Percentiles rank a stretch among this genome's conserved stretches.
These are phyloP conservation scores for Mellilla xanthometata DNA, from an alignment of 2,888 invertebrate genomes.

Conservation along the genomic window DNA sequence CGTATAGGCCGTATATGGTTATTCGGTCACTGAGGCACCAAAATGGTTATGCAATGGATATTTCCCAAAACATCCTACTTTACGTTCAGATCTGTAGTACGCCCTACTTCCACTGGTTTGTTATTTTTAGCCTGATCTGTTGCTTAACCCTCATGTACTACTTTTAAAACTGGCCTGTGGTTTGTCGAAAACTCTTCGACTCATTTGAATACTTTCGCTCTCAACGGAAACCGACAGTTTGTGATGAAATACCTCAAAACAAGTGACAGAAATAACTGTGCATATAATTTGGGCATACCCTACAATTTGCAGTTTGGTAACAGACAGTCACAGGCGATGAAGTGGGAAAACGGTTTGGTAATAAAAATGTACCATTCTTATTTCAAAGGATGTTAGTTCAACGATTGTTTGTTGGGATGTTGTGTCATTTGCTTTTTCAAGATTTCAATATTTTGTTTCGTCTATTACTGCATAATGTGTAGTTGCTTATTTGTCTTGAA, in stretches of 20 bases:
- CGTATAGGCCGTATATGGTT: too few species aligned
- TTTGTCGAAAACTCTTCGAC: slow-evolving; percentile 38
- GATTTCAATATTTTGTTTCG: neutral
- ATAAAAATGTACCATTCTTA: neutral
- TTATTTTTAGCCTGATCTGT: slow-evolving; percentile 3
- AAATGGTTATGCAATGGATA: neutral
- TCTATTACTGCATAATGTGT: too few species aligned
- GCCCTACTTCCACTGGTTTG: neutral
- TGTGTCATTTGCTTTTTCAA: neutral
- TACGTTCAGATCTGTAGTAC: neutral
- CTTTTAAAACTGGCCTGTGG: slow-evolving; percentile 22
- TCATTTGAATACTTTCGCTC: slow-evolving; percentile 59
- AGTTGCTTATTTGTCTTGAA: too few species aligned
- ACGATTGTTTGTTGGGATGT: neutral
- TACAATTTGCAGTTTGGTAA: slow-evolving; percentile 44
- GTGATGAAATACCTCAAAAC: slow-evolving; percentile 48
- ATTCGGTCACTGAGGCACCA: too few species aligned
- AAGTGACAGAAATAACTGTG: slow-evolving; percentile 38
- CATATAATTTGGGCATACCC: slow-evolving; percentile 39
- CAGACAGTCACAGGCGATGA: slow-evolving; percentile 6
- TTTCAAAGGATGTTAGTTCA: neutral
- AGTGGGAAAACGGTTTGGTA: slow-evolving; percentile 10
- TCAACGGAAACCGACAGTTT: slow-evolving; percentile 52
- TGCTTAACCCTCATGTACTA: slow-evolving; percentile 11
- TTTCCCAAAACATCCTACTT: neutral